Percentiles rank a stretch among this genome's conserved stretches.
These are phyloP conservation scores for Byasa hedistus DNA, from an alignment of 2,888 invertebrate genomes.

Conservation along the genomic window DNA sequence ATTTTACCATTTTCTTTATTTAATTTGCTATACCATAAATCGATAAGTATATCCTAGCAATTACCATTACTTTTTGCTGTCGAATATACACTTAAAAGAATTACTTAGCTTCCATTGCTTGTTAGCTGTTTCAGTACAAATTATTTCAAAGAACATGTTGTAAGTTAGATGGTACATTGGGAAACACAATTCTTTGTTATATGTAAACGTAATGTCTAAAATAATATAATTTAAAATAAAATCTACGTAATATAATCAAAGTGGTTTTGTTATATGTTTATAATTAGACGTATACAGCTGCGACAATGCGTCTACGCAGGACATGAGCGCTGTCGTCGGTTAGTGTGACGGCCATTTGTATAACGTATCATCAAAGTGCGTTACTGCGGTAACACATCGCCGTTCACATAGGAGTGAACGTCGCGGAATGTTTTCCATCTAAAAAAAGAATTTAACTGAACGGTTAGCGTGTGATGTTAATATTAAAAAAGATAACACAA, in stretches of 20 bases:
- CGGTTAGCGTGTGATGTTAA: constrained; percentile 32
- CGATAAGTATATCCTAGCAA: too few species aligned
- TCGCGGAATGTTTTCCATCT: constrained; percentile 52
- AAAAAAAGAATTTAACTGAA: constrained; percentile 58
- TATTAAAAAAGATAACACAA: constrained; percentile 22
- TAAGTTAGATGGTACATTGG: neutral
- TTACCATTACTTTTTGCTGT: too few species aligned
- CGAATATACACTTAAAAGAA: too few species aligned
- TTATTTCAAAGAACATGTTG: too few species aligned
- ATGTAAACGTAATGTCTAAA: neutral
- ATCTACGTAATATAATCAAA: constrained; percentile 20
- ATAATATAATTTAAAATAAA: neutral
- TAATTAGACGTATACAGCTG: constrained; percentile 57
- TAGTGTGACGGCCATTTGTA: constrained; percentile 63
- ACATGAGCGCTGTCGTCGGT: constrained; percentile 49
- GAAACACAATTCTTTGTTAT: neutral
- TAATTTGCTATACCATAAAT: too few species aligned
- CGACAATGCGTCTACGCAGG: constrained; percentile 52
- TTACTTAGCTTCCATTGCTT: too few species aligned
- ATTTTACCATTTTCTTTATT: too few species aligned
- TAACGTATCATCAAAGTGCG: constrained; percentile 69
- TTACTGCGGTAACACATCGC: constrained; percentile 55
- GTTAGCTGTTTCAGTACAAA: too few species aligned
- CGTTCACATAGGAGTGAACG: constrained; percentile 52
- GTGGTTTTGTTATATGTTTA: constrained; percentile 36